phyloP scores from a whole-genome alignment of 1,140 invertebrate species.

The Oryzaephilus surinamensis region DNA sequence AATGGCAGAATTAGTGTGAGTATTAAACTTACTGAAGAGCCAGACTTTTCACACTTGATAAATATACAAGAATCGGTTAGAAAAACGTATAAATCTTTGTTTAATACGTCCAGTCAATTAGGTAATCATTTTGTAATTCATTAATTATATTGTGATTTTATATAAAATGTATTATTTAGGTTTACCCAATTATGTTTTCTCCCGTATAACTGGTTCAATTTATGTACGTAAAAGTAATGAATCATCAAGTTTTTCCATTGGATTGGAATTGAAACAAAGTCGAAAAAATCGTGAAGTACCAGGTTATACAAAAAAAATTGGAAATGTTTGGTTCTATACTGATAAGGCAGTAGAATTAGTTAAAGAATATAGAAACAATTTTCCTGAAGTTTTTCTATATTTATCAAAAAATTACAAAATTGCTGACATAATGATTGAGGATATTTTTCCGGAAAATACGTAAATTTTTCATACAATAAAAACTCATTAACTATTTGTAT shows the following conservation, averaged over 20 bases:
- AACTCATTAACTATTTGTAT: constrained; percentile 5
- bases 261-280: constrained; percentile 85
- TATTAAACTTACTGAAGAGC: constrained; percentile 35
- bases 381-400: constrained; percentile 62
- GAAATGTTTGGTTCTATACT: constrained; percentile 72
- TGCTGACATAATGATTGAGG: constrained; percentile 53
- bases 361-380: constrained; percentile 54
- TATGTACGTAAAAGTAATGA: constrained; percentile 45
- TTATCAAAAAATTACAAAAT: constrained; percentile 35
- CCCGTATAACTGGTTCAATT: constrained; percentile 74
- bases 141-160: too few relatives aligned
- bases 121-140: too few relatives aligned
- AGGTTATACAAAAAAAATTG: constrained; percentile 68
- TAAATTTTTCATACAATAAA: constrained; percentile 24
- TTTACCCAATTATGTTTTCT: constrained; percentile 53
- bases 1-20: constrained; percentile 34
- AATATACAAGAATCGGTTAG: constrained; percentile 28
- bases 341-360: constrained; percentile 62
- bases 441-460: constrained; percentile 51
- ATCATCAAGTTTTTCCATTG: constrained; percentile 56
- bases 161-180: too few relatives aligned
- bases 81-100: constrained; percentile 31
- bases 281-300: constrained; percentile 65
- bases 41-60: constrained; percentile 31
- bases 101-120: constrained; percentile 24